phyloP scores from a whole-genome alignment of 2,888 invertebrate genomes.

The Drosophila histrio region DNA sequence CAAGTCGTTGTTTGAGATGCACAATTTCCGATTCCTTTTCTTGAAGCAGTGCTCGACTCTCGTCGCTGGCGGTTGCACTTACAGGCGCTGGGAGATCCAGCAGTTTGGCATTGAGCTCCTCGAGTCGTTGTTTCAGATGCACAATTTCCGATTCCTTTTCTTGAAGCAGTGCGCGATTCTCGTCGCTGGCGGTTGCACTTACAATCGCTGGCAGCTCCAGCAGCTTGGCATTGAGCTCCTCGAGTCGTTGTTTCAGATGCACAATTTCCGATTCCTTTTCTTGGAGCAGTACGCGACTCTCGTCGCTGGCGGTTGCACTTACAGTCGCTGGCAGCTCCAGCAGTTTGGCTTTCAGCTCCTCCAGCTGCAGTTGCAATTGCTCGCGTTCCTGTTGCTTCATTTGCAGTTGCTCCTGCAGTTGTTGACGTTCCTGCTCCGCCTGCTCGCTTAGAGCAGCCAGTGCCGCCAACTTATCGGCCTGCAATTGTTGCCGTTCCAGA shows the following conservation, averaged over 20 bases:
- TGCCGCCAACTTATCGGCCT: slow-evolving; percentile 17
- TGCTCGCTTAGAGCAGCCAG: slow-evolving; percentile 16
- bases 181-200: slow-evolving; percentile 50
- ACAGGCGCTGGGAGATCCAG: slow-evolving; percentile 14
- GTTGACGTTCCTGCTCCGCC: slow-evolving; percentile 73
- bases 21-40: slow-evolving; percentile 82
- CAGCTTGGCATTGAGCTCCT: slow-evolving; percentile 76
- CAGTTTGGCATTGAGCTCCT: slow-evolving; percentile 76
- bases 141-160: slow-evolving; percentile 82
- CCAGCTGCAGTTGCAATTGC: slow-evolving; percentile 33
- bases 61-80: slow-evolving; percentile 50
- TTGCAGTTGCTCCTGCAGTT: not conserved
- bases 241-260: slow-evolving; percentile 82
- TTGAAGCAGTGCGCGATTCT: slow-evolving; percentile 80
- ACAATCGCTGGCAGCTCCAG: slow-evolving; percentile 14
- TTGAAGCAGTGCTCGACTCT: slow-evolving; percentile 80
- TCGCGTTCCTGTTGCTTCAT: slow-evolving; percentile 12
- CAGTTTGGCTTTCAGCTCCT: slow-evolving; percentile 23
- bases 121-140: slow-evolving; percentile 82
- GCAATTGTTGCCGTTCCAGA: slow-evolving; percentile 83
- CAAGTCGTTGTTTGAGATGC: slow-evolving; percentile 82
- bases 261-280: slow-evolving; percentile 82
- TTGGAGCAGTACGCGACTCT: slow-evolving; percentile 80
- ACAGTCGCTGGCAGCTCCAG: slow-evolving; percentile 17
- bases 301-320: slow-evolving; percentile 50